A percentile compares a stretch with the other conserved stretches of the same genome.
Conservation (phyloP, 1,140 invertebrate genomes). For the Calephelis virginiensis region DNA sequence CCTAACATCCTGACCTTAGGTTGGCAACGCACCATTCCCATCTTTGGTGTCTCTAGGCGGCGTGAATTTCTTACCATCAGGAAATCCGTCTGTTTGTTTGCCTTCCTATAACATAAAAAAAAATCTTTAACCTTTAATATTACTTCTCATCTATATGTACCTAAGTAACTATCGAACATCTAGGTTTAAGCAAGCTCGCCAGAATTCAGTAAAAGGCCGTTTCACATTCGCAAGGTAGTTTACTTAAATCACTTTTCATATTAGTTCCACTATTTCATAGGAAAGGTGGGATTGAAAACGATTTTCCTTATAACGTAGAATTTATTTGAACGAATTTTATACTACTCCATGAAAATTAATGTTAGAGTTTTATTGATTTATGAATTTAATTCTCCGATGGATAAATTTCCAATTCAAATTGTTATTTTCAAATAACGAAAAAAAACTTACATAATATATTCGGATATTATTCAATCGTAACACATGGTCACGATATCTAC, state of each 20-base stretch:
- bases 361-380: neutral
- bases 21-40: too few relatives aligned
- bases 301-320: slow-evolving; percentile 2
- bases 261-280: slow-evolving; percentile 14
- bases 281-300: slow-evolving; percentile 9
- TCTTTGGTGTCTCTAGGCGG: too few relatives aligned
- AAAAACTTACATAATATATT: too few relatives aligned
- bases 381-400: neutral
- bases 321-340: slow-evolving; percentile 12
- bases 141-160: too few relatives aligned
- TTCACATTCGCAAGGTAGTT: slow-evolving; percentile 8
- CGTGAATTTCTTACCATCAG: too few relatives aligned
- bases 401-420: neutral
- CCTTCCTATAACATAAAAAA: too few relatives aligned
- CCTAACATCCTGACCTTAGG: too few relatives aligned
- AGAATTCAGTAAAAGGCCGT: slow-evolving; percentile 5
- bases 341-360: neutral
- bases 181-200: neutral
- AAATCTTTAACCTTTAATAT: too few relatives aligned
- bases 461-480: too few relatives aligned
- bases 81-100: too few relatives aligned
- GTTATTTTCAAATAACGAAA: neutral
- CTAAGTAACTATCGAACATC: too few relatives aligned
- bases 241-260: slow-evolving; percentile 12
- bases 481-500: too few relatives aligned